Conservation (phyloP, 2,888 invertebrate species). For the Heliconius aoede region DNA sequence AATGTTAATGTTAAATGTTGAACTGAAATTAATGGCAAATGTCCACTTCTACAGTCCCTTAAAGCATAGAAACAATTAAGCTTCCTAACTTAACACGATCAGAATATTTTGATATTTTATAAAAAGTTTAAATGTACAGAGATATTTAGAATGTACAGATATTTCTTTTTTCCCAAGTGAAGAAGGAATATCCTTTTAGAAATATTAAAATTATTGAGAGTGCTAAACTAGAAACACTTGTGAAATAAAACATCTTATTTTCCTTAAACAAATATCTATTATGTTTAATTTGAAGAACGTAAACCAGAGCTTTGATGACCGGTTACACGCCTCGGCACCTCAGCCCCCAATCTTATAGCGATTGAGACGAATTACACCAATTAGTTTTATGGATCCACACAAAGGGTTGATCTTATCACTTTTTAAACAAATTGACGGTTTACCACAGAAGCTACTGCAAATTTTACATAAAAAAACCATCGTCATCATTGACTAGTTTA, state of each 20-base stretch:
- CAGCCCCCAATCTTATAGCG: conserved; percentile 47
- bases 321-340: conserved; percentile 49
- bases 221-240: not conserved
- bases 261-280: not conserved
- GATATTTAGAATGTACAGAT: no score
- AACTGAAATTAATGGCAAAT: no score
- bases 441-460: conserved; percentile 53
- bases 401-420: conserved; percentile 63
- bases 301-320: conserved; percentile 56
- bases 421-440: conserved; percentile 71
- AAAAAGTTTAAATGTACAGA: no score
- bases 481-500: conserved; percentile 45
- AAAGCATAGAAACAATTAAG: no score
- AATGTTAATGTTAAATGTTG: no score
- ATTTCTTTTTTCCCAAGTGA: no score
- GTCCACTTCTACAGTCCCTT: no score
- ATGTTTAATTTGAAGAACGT: not conserved
- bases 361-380: conserved; percentile 74
- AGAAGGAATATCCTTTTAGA: no score
- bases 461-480: conserved; percentile 33
- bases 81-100: no score
- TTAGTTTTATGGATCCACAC: conserved; percentile 70
- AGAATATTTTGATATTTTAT: no score
- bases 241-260: not conserved
- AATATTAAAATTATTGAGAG: no score